These are phyloP conservation scores for Eristalinus sepulchralis DNA, from an alignment of 2,888 invertebrate species.

Conservation along the genomic window DNA sequence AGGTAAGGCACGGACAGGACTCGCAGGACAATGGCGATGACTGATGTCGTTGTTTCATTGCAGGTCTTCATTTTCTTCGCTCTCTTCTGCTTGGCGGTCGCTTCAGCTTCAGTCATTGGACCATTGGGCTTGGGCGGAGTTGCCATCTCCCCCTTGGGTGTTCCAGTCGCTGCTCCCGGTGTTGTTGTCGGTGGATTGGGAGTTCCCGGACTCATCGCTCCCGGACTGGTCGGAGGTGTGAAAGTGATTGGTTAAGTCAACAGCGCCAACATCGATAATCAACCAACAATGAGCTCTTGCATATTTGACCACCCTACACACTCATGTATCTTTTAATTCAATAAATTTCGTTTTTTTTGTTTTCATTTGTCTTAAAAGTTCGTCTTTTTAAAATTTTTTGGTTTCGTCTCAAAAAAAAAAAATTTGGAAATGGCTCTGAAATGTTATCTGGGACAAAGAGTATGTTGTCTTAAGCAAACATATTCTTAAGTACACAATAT, in stretches of 20 bases:
- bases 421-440: too few relatives aligned
- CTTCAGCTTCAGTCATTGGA: conserved; percentile 62
- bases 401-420: too few relatives aligned
- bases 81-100: conserved; percentile 67
- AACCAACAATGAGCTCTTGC: background rate
- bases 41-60: background rate
- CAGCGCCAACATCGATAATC: background rate
- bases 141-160: conserved; percentile 48
- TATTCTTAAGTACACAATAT: too few relatives aligned
- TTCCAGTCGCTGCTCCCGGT: conserved; percentile 50
- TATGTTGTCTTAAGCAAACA: too few relatives aligned
- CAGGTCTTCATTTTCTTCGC: conserved; percentile 69
- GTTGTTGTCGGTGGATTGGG: conserved; percentile 57
- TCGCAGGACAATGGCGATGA: background rate
- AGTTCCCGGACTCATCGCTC: conserved; percentile 49
- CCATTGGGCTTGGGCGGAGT: conserved; percentile 55
- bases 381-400: too few relatives aligned
- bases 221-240: conserved; percentile 47
- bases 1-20: conserved; percentile 27
- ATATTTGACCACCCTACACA: background rate
- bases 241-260: conserved; percentile 45
- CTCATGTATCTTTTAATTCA: conserved; percentile 28
- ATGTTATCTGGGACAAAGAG: too few relatives aligned
- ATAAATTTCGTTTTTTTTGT: conserved; percentile 39
- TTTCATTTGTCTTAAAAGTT: background rate